Base-by-base conservation (phyloP, 2,888 invertebrate species). In the Drosophila aldrichi region DNA sequence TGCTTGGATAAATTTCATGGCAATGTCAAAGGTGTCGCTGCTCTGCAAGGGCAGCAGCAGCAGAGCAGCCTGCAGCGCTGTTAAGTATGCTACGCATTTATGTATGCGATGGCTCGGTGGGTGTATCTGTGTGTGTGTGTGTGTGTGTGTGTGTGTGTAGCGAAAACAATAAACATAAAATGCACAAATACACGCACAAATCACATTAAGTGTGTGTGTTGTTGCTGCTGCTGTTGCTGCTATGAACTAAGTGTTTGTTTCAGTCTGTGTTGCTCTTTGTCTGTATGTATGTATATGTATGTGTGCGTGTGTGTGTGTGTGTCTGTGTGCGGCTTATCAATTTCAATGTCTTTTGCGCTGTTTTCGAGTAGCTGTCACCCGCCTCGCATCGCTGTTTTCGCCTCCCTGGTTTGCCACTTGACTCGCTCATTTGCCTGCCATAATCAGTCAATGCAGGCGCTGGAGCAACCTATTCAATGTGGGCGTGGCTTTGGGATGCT, bases 101-200 rank as follows among this genome's bases (percentile, higher is more conserved):
- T 29, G 25, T 22, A 16, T 8, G 20, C 12, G 18, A 9, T 32
- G 32, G 1, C 1, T 8, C 32, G n/a, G n/a, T n/a, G n/a, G n/a
- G n/a, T n/a, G n/a, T n/a, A n/a, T n/a, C n/a, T n/a, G n/a, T n/a
- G n/a, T n/a, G n/a, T n/a, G n/a, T n/a, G 10, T 36, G 16, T 22
- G 25, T 46, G 49, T 38, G 66, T 62, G 60, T 46, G 56, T 32
- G 29, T 49, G 52, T 66, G 66, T 63, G 64, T 70, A 61, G 59
- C 20, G 66, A 72, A 85, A 82, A 85, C 77, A 85, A 83, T 82
- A 85, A 82, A 79, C 82, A 74, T 82, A 85, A 83, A 85, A 81
- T 73, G 55, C 72, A 71, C 77, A 82, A 58, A 73, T 44, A 79
- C 64, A 74, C 51, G 43, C 72, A 63, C 64, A 64, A 43, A 57